Conservation (phyloP, 1,140 invertebrate genomes). For the Anagrus nilaparvatae region DNA sequence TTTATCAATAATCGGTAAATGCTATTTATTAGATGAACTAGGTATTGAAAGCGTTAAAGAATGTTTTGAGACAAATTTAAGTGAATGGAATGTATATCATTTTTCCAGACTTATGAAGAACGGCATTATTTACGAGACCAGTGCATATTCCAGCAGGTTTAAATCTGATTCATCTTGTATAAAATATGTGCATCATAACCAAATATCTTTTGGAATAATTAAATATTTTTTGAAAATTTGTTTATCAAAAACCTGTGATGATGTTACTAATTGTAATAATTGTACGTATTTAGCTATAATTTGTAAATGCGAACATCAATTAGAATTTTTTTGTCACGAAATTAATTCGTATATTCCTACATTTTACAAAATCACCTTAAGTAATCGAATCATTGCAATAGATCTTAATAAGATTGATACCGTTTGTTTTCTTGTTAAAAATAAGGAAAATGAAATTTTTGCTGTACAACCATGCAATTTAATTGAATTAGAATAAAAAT, state of each 20-base stretch:
- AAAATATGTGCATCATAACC: not conserved
- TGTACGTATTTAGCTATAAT: not conserved
- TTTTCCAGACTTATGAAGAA: not conserved
- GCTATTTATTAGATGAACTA: not conserved
- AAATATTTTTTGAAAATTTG: no score
- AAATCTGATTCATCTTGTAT: not conserved
- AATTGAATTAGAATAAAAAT: slow-evolving; percentile 5
- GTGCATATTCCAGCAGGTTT: not conserved
- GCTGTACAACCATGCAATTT: not conserved
- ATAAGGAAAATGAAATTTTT: not conserved
- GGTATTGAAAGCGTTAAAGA: not conserved
- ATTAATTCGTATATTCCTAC: not conserved
- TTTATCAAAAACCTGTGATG: no score
- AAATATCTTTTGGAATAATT: no score
- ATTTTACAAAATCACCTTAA: not conserved
- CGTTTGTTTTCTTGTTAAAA: not conserved
- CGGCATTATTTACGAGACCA: not conserved
- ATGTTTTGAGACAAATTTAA: not conserved
- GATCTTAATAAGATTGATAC: not conserved
- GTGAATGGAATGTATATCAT: not conserved
- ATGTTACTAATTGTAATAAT: no score
- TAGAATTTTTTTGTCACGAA: not conserved
- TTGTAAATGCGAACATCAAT: not conserved
- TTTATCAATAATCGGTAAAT: not conserved
- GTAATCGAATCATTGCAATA: not conserved